phyloP scores from a whole-genome alignment of 2,888 invertebrate genomes.

The Nineta flava region DNA sequence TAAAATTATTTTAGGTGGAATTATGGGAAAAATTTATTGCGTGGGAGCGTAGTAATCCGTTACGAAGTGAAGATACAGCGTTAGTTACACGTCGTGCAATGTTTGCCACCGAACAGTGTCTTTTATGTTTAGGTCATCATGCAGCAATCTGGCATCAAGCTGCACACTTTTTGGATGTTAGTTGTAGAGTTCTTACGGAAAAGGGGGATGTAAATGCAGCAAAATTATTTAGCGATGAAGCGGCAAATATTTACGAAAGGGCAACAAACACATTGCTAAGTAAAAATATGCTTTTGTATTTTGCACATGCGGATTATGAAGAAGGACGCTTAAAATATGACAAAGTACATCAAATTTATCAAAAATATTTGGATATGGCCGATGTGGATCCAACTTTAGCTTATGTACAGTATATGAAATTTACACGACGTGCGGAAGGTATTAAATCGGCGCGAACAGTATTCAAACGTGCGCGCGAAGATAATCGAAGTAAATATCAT shows the following conservation, averaged over 20 bases:
- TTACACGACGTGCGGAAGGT: slow-evolving; percentile 90
- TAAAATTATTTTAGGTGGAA: slow-evolving; percentile 52
- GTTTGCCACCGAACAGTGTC: slow-evolving; percentile 96
- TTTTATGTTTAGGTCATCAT: slow-evolving; percentile 91
- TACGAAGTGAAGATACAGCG: slow-evolving; percentile 90
- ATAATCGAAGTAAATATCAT: slow-evolving; percentile 70
- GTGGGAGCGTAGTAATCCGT: slow-evolving; percentile 94
- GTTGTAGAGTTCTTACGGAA: slow-evolving; percentile 82
- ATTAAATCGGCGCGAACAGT: slow-evolving; percentile 91
- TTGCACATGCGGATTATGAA: slow-evolving; percentile 98
- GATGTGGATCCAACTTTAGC: slow-evolving; percentile 93
- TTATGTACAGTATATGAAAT: slow-evolving; percentile 99
- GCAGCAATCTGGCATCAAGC: slow-evolving; percentile 99
- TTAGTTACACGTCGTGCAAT: slow-evolving; percentile 86
- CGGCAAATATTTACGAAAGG: slow-evolving; percentile 85
- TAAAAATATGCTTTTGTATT: slow-evolving; percentile 85
- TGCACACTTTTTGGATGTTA: slow-evolving; percentile 89
- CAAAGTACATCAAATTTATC: slow-evolving; percentile 92
- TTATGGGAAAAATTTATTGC: slow-evolving; percentile 97
- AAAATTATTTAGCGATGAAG: slow-evolving; percentile 86
- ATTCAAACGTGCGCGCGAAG: slow-evolving; percentile 91
- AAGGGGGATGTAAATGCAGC: slow-evolving; percentile 92
- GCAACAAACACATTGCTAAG: slow-evolving; percentile 81
- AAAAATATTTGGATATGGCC: slow-evolving; percentile 71
- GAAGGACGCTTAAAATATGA: slow-evolving; percentile 92